These are phyloP conservation scores for Drosophila barbarae DNA, from an alignment of 2,888 invertebrate species.

Conservation along the genomic window DNA sequence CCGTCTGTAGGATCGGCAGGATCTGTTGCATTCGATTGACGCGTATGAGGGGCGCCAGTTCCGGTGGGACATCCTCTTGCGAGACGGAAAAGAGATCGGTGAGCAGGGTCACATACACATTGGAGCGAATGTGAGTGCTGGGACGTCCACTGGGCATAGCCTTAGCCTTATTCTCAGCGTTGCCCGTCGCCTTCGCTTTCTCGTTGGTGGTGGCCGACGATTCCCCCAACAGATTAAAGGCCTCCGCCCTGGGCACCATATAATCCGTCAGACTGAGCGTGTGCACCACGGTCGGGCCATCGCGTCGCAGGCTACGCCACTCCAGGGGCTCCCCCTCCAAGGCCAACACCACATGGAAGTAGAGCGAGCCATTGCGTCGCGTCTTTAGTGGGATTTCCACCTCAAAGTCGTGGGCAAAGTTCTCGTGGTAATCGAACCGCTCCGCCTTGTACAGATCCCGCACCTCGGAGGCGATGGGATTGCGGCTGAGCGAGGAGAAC, in stretches of 20 bases:
- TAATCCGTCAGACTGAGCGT: conserved; percentile 87
- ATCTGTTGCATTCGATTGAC: conserved; percentile 84
- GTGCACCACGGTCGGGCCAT: conserved; percentile 83
- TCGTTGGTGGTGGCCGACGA: not conserved
- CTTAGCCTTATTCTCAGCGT: conserved; percentile 4
- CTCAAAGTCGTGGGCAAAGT: conserved; percentile 80
- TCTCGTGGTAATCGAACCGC: conserved; percentile 84
- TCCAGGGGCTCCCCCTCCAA: conserved; percentile 82
- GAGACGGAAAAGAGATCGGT: conserved; percentile 86
- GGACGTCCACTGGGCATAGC: conserved; percentile 78
- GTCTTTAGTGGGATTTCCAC: conserved; percentile 87
- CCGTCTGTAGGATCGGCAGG: conserved; percentile 90
- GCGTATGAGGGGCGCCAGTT: conserved; percentile 84
- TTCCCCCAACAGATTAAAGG: conserved; percentile 86
- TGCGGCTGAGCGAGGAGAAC: conserved; percentile 84
- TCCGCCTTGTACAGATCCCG: conserved; percentile 83
- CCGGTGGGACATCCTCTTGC: conserved; percentile 84
- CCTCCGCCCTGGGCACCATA: conserved; percentile 86
- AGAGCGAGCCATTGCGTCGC: conserved; percentile 91
- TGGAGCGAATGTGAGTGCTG: conserved; percentile 88
- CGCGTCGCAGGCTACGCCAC: conserved; percentile 82
- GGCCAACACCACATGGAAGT: conserved; percentile 86
- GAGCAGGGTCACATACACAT: conserved; percentile 87
- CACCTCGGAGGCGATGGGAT: conserved; percentile 82
- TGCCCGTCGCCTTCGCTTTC: not conserved